A percentile compares a stretch with the other conserved stretches of the same genome.
These are phyloP conservation scores for Piprites chloris DNA, from an alignment of 2,113 vertebrate genomes.

Conservation along the genomic window DNA sequence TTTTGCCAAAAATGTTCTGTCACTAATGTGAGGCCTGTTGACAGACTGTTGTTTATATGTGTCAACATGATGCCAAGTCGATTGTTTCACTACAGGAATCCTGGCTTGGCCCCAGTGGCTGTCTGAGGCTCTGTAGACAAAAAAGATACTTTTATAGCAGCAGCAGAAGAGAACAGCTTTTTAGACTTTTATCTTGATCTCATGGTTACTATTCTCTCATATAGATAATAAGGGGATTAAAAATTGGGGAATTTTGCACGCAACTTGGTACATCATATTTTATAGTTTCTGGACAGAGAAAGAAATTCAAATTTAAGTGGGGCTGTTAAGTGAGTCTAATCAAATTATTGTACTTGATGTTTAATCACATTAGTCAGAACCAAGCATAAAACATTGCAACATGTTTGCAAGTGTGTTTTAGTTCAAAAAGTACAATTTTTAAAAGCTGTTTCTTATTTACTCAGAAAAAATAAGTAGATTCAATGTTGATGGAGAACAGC, in stretches of 20 bases:
- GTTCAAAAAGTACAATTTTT: not conserved
- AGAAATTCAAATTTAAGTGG: constrained; percentile 24
- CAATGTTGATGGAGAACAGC: not conserved
- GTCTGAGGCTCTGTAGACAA: constrained; percentile 75
- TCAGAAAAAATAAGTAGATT: not conserved
- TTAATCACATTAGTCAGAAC: constrained; percentile 42
- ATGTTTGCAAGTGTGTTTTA: not conserved
- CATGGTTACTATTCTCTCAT: constrained; percentile 3
- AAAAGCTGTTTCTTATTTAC: not conserved
- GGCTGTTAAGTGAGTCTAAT: constrained; percentile 48
- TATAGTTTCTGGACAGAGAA: constrained; percentile 2
- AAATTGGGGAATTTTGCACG: constrained; percentile 5
- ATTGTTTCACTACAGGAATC: constrained; percentile 80
- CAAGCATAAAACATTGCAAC: not conserved
- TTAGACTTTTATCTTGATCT: constrained; percentile 46
- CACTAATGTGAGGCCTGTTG: constrained; percentile 91
- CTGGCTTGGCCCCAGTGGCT: constrained; percentile 84
- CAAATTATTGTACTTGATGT: constrained; percentile 39
- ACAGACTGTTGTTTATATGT: constrained; percentile 84
- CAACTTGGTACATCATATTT: not conserved
- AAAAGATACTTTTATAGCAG: constrained; percentile 56
- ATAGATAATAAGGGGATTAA: constrained; percentile 5
- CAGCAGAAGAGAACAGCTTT: constrained; percentile 62
- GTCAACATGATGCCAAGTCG: constrained; percentile 84
- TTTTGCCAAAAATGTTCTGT: constrained; percentile 85